phyloP scores from a whole-genome alignment of 2,113 vertebrate genomes.

The Arizona elegans region DNA sequence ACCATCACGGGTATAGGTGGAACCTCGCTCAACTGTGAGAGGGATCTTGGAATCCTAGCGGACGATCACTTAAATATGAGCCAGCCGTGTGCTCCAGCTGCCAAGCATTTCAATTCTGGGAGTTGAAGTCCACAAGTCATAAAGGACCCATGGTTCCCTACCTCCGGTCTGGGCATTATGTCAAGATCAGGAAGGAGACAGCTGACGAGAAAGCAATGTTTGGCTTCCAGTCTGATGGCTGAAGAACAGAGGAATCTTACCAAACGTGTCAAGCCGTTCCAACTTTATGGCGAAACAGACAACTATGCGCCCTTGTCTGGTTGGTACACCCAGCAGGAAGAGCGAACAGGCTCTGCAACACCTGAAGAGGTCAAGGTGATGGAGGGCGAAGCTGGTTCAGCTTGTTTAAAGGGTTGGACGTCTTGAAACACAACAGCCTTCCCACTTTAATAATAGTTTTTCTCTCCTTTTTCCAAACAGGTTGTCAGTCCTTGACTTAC shows the following conservation, averaged over 20 bases:
- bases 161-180: neutral
- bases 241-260: neutral
- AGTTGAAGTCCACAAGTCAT: neutral
- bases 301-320: accelerated
- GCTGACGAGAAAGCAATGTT: neutral
- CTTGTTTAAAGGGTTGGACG: neutral
- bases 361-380: neutral
- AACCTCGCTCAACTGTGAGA: no score
- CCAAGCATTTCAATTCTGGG: neutral
- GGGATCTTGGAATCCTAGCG: no score
- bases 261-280: neutral
- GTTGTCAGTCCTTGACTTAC: neutral
- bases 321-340: neutral
- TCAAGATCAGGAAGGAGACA: neutral
- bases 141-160: accelerated
- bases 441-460: neutral
- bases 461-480: neutral
- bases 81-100: no score
- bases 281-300: neutral
- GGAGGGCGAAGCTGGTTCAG: neutral
- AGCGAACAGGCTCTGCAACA: neutral
- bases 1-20: no score
- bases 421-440: accelerated
- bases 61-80: no score
- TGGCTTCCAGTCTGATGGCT: neutral